Conservation (phyloP, 2,888 invertebrate species). For the Folsomia manolachei region DNA sequence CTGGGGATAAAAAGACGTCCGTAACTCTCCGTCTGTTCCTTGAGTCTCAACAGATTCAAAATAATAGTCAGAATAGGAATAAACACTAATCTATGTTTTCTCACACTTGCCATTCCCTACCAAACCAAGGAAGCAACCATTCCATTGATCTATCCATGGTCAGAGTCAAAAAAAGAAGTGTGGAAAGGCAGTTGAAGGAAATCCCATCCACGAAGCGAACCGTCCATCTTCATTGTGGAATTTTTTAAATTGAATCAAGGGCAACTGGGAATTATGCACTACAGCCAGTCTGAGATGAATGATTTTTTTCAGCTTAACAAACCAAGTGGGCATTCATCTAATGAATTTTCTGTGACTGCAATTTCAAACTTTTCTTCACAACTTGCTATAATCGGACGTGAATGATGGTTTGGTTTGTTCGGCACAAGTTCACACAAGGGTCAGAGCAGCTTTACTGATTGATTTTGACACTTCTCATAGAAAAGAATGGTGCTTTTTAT, state of each 20-base stretch:
- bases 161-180: not conserved
- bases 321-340: not conserved
- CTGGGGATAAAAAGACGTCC: conserved; percentile 15
- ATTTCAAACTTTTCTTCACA: not conserved
- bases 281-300: too few species aligned
- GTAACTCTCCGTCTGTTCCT: conserved; percentile 5
- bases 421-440: not conserved
- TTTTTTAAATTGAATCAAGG: conserved; percentile 17
- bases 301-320: not conserved
- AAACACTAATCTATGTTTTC: conserved; percentile 21
- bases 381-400: too few species aligned
- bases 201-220: not conserved
- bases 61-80: conserved; percentile 21
- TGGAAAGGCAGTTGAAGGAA: not conserved
- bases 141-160: conserved; percentile 10
- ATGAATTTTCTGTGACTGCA: conserved; percentile 19
- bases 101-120: conserved; percentile 1
- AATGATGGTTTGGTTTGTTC: too few species aligned
- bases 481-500: too few species aligned
- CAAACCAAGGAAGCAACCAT: too few species aligned
- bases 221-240: conserved; percentile 3
- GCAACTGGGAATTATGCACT: conserved; percentile 20
- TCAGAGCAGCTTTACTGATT: not conserved
- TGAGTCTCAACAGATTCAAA: conserved; percentile 21
- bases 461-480: not conserved